Percentiles rank a stretch among this genome's conserved stretches.
Conservation (phyloP, 1,140 invertebrate species). For the Megalopta genalis region DNA sequence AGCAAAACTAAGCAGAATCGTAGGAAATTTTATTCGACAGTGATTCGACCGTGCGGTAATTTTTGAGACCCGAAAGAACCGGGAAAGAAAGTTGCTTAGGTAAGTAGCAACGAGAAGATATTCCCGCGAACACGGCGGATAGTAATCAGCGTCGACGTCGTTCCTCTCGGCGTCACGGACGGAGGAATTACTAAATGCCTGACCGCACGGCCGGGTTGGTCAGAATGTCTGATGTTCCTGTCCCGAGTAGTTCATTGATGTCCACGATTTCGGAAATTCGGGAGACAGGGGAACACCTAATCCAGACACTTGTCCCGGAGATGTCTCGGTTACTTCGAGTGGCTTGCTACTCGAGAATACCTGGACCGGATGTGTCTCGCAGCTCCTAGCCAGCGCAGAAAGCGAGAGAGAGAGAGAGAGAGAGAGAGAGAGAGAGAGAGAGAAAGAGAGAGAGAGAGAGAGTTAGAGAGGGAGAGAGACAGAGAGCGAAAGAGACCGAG, state of each 20-base stretch:
- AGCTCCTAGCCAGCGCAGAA: not conserved
- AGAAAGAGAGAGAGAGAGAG: too few relatives aligned
- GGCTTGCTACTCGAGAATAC: not conserved
- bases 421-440: too few relatives aligned
- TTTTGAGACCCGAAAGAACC: too few relatives aligned
- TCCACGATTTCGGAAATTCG: not conserved
- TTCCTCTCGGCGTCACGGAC: not conserved
- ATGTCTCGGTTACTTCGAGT: not conserved
- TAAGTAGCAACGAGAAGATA: too few relatives aligned
- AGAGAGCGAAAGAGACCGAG: not conserved
- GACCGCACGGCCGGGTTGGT: not conserved
- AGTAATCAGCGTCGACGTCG: not conserved
- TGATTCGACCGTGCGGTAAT: too few relatives aligned
- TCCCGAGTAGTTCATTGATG: conserved; percentile 1
- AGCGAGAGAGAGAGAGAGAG: too few relatives aligned
- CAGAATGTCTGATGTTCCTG: conserved; percentile 1
- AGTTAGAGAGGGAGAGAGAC: too few relatives aligned
- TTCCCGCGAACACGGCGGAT: not conserved
- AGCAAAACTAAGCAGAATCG: too few relatives aligned
- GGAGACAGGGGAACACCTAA: not conserved
- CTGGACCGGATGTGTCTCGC: not conserved
- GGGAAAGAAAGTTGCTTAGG: too few relatives aligned
- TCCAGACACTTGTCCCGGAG: not conserved
- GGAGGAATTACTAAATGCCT: not conserved
- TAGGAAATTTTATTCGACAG: too few relatives aligned